Evolutionary conservation across 2,888 invertebrate species (phyloP), one percentile per base, ranked within the genome.

Genomic region (Chalcosyrphus nemorum): DNA sequence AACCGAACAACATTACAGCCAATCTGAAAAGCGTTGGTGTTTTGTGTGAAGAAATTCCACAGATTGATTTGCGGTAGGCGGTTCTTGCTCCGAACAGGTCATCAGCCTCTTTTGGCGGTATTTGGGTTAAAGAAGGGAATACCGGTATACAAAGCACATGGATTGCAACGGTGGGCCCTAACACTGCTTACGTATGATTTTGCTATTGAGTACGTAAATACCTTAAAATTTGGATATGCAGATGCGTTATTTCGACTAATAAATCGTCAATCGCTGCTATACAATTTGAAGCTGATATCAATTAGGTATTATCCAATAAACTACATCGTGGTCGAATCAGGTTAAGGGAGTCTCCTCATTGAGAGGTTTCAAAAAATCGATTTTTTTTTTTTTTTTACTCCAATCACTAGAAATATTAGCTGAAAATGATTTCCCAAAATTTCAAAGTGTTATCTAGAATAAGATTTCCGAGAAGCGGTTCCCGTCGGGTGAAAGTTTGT

Each of bases 41-140:
- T 56, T 50, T 27, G 29, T 19, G 57, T 68, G 4, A 68, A 68
- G 11, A 61, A 70, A 77, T 63, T 77, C 2, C 70, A 89, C 78
- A 81, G 87, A 63, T 89, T 88, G 82, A 86, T 89, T 17, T 59
- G 54, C 35, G 61, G 56, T 6, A 74, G 63, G 2, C 27, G 2
- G 7, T 78, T 78, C 50, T 27, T 24, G 5, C 54, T 56, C 4
- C 54, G 9, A 9, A 90, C 89, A 1, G 86, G 86, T 61, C 86
- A 87, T 32, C 81, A 87, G 32, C 43, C 29, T 1, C 29, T 91
- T 21, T 70, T 87, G 4, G 56, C 86, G 3, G 88, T 91, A 47
- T 88, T 47, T 87, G 89, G 81, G 1, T 59, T 24, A 9, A 77
- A 81, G 11, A 86, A 78, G 38, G 68, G 76, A 7, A 56, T 86